These are phyloP conservation scores for Zalophus californianus DNA, from an alignment of 2,797 vertebrate species.

Conservation along the genomic window DNA sequence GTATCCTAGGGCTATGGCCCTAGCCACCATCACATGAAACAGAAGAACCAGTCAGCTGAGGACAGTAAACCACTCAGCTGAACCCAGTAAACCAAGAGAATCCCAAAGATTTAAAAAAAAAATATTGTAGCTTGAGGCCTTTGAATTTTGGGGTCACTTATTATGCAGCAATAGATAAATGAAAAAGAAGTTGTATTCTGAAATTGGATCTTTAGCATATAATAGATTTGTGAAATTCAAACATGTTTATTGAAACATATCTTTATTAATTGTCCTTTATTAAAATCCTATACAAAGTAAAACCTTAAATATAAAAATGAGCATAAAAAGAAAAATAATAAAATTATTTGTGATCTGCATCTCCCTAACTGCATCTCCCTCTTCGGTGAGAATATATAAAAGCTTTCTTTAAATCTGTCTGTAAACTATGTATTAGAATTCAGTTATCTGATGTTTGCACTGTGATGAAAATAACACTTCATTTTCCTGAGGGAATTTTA, in stretches of 20 bases:
- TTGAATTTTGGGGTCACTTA: not conserved
- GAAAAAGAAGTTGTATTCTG: not conserved
- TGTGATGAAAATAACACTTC: constrained; percentile 1
- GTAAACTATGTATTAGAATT: not conserved
- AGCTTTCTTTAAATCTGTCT: not conserved
- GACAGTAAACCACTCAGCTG: not conserved
- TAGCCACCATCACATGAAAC: not conserved
- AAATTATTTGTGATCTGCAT: not conserved
- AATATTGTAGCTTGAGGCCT: not conserved
- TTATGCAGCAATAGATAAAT: not conserved
- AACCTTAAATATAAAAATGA: not conserved
- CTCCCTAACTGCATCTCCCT: not conserved
- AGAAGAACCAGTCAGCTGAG: not conserved
- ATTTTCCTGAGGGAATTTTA: constrained; percentile 13
- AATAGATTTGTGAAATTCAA: constrained; percentile 44
- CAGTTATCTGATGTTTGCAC: not conserved
- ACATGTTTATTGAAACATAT: not conserved
- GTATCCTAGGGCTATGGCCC: not conserved
- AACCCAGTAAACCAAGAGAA: not conserved
- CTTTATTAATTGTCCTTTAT: not conserved
- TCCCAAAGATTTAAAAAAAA: not conserved
- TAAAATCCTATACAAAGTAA: constrained; percentile 9
- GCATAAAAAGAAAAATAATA: not conserved
- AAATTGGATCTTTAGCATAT: not conserved
- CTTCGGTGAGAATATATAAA: constrained; percentile 18